phyloP scores from a whole-genome alignment of 2,797 vertebrate species.

The Sylvilagus floridanus region DNA sequence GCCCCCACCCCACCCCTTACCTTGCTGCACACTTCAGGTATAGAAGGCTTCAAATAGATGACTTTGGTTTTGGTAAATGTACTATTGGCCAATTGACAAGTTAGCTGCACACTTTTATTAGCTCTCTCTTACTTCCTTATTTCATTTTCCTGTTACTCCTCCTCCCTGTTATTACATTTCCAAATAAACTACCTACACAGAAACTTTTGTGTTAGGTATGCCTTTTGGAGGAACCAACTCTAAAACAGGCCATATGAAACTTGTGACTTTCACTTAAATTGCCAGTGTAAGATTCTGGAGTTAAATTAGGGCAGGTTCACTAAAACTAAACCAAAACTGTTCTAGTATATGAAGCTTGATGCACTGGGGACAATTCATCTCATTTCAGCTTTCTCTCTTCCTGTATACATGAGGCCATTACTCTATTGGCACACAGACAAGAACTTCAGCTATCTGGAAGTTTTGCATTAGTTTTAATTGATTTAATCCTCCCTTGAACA shows the following conservation, averaged over 20 bases:
- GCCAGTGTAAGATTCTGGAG: slow-evolving; percentile 9
- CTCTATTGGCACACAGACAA: slow-evolving; percentile 20
- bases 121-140: not conserved
- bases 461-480: slow-evolving; percentile 40
- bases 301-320: slow-evolving; percentile 46
- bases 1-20: rapidly evolving
- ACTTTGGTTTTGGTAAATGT: not conserved
- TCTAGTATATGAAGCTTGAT: slow-evolving; percentile 24
- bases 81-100: not conserved
- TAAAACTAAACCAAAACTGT: not conserved
- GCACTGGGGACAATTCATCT: not conserved
- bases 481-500: not conserved
- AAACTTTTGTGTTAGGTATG: not conserved
- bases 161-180: not conserved
- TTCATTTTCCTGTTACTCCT: not conserved
- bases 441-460: slow-evolving; percentile 24
- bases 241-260: not conserved
- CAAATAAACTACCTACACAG: not conserved
- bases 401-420: slow-evolving; percentile 25
- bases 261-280: slow-evolving; percentile 21
- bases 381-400: slow-evolving; percentile 35
- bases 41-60: not conserved
- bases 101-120: not conserved
- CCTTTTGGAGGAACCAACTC: not conserved
- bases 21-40: not conserved